A percentile compares a stretch with the other conserved stretches of the same genome.
phyloP scores from a whole-genome alignment of 2,113 vertebrate genomes.

The Siphamia tubifer region DNA sequence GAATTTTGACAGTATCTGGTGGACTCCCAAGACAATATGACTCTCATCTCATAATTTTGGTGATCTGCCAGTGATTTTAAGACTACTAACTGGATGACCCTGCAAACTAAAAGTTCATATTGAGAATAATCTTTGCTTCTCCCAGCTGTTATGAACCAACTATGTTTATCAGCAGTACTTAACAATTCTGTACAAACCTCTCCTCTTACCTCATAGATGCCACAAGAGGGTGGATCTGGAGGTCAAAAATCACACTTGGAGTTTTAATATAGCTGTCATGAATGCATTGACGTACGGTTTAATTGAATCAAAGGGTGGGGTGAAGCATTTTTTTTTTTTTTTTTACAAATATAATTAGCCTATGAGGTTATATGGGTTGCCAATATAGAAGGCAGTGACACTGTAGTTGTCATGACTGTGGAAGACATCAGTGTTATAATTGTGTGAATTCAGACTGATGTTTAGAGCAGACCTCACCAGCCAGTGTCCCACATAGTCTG shows the following conservation, averaged over 20 bases:
- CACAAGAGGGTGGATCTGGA: constrained; percentile 33
- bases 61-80: constrained; percentile 5
- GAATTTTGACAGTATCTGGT: neutral
- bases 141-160: constrained; percentile 1
- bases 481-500: constrained; percentile 24
- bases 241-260: constrained; percentile 19
- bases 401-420: neutral
- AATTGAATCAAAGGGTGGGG: constrained; percentile 30
- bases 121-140: neutral
- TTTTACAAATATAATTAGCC: neutral
- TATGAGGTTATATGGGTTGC: constrained; percentile 29
- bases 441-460: constrained; percentile 1
- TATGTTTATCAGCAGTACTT: constrained; percentile 20
- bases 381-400: neutral
- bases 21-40: neutral
- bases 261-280: neutral
- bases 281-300: constrained; percentile 11
- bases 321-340: neutral
- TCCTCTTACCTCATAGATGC: constrained; percentile 50
- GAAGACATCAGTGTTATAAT: constrained; percentile 13
- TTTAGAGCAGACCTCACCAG: constrained; percentile 11
- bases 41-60: constrained; percentile 1
- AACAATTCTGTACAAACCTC: neutral
- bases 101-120: neutral
- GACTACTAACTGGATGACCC: neutral